Conservation (phyloP, 2,113 vertebrate genomes). For the Rhipidura dahli region DNA sequence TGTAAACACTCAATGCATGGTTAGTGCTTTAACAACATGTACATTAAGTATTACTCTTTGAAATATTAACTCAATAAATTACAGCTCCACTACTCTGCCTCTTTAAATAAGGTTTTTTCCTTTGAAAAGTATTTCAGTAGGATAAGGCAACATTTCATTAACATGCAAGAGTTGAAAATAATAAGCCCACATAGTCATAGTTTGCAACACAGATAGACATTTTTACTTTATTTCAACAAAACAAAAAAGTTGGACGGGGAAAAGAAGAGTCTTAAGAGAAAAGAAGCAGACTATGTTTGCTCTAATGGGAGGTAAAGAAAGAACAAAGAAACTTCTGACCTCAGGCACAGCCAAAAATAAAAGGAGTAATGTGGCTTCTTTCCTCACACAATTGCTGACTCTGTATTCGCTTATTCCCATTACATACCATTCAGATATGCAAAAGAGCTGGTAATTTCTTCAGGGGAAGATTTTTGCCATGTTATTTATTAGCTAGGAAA, state of each 20-base stretch:
- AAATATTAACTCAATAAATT: slow-evolving; percentile 5
- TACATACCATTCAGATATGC: not conserved
- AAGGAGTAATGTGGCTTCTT: slow-evolving; percentile 14
- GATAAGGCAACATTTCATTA: slow-evolving; percentile 25
- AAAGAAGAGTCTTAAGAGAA: not conserved
- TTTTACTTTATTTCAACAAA: not conserved
- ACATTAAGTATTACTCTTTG: not conserved
- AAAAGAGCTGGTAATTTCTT: slow-evolving; percentile 21
- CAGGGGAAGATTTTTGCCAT: slow-evolving; percentile 38
- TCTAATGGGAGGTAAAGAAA: slow-evolving; percentile 36
- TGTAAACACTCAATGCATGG: not conserved
- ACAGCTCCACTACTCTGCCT: not conserved
- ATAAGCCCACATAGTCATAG: not conserved
- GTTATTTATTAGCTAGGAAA: not conserved
- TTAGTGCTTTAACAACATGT: not conserved
- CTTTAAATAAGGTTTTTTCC: not conserved
- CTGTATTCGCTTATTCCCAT: not conserved
- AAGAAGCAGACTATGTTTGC: slow-evolving; percentile 24
- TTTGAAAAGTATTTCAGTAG: not conserved
- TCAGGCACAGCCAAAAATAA: slow-evolving; percentile 47
- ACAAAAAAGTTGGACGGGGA: not conserved
- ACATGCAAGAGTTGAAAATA: slow-evolving; percentile 7
- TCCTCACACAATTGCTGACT: slow-evolving; percentile 25
- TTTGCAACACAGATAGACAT: not conserved
- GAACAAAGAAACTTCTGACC: slow-evolving; percentile 56